Evolutionary conservation across 2,888 invertebrate genomes (phyloP).

Genomic region (Stomorhina lunata): DNA sequence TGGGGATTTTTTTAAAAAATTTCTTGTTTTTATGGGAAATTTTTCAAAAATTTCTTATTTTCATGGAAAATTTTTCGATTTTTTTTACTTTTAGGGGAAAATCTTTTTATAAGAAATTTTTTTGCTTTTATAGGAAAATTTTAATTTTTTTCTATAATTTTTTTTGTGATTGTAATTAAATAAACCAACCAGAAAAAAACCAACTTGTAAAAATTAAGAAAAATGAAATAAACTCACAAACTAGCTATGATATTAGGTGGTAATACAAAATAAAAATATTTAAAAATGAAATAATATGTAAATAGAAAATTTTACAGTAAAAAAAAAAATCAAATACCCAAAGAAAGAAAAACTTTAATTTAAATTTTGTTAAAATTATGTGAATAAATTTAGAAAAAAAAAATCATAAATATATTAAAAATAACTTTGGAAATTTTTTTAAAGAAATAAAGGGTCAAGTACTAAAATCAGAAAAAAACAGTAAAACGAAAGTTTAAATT

Average conservation of each 20-base stretch:
- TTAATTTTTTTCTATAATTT: too few relatives aligned
- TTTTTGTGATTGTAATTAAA: too few relatives aligned
- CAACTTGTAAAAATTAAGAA: conserved; percentile 73
- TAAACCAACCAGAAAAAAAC: conserved; percentile 45
- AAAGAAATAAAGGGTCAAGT: conserved; percentile 11
- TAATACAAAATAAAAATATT: conserved; percentile 52
- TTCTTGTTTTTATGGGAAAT: too few relatives aligned
- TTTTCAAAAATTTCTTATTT: too few relatives aligned
- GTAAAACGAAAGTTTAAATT: conserved; percentile 7
- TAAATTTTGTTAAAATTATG: conserved; percentile 5
- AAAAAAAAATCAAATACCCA: not conserved
- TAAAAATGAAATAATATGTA: conserved; percentile 44
- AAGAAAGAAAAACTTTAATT: not conserved
- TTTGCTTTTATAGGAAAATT: too few relatives aligned
- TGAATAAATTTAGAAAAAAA: conserved; percentile 11
- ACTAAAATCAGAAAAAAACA: conserved; percentile 39
- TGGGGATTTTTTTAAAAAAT: too few relatives aligned
- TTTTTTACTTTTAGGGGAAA: too few relatives aligned
- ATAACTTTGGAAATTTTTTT: not conserved
- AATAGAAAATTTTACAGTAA: conserved; percentile 24
- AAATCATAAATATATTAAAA: not conserved
- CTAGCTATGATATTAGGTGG: conserved; percentile 77
- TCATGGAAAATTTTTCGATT: too few relatives aligned
- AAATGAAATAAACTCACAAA: conserved; percentile 77
- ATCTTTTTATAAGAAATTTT: too few relatives aligned